Base-by-base conservation (phyloP, 92 coral and sea anemone genomes). In the Zoanthus solanderi region DNA sequence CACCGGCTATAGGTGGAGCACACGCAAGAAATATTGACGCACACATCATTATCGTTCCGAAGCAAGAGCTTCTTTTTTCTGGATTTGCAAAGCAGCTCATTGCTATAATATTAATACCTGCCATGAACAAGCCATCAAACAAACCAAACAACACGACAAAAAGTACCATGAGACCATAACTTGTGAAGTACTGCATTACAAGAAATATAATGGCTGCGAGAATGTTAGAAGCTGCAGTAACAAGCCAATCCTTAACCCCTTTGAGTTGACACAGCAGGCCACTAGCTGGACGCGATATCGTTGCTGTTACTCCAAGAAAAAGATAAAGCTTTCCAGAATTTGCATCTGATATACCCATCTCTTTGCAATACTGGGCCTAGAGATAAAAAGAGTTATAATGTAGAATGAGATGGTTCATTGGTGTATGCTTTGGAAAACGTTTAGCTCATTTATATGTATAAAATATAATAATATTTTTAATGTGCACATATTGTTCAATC, bases 1-100 rank as follows among this genome's bases (percentile, higher is more conserved):
- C 47, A 75, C 78, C 78, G 52, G 78, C 78, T 18, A 75, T 14
- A 47, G 78, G 66, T 9, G 82, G 46, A 47, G 82, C 82, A 53
- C 82, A 18, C 23, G 18, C 66, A 56, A 77, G 46, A 57, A 77
- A 77, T 65, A 52, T 14, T 12, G 66, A 52, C 0, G 82, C n/a
- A 77, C 82, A 77, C 82, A 77, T 23, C 16, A 53, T 16, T 7
- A 77, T 6, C 6, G 23, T 53, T 30, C 82, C 82, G 30, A 77
- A 53, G 5, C 45, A 44, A 77, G 82, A 77, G 8, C 66, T 11
- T 54, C 66, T 77, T 61, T 77, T 77, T 54, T 77, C 47, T 17
- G 82, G 82, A 54, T 30, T 52, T 31, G 23, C 66, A 31, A 77
- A 77, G 67, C 65, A 52, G 63, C 17, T 31, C 67, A 77, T 32